These are phyloP conservation scores for Crypturellus tataupa DNA, from an alignment of 2,797 vertebrate genomes.

Conservation along the genomic window DNA sequence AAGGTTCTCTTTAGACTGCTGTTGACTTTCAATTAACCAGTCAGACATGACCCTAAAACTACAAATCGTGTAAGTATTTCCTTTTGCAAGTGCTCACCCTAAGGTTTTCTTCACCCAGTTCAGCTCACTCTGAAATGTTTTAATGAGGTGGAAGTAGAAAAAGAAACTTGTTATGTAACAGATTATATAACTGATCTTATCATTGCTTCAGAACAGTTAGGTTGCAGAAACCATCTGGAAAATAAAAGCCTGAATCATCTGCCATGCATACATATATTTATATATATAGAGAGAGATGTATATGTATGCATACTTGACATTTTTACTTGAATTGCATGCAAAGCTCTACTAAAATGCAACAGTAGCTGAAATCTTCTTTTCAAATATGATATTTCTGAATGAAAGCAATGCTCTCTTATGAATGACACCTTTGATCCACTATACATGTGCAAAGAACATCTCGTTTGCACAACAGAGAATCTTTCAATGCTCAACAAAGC, in stretches of 20 bases:
- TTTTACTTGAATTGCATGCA: neutral
- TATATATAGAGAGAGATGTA: neutral
- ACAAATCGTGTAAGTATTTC: neutral
- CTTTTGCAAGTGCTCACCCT: neutral
- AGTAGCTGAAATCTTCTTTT: constrained; percentile 42
- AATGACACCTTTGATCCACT: constrained; percentile 36
- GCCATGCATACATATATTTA: neutral
- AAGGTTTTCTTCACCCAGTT: neutral
- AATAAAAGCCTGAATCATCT: constrained; percentile 60
- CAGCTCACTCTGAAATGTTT: neutral
- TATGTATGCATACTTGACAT: neutral
- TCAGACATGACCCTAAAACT: neutral
- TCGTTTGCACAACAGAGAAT: neutral
- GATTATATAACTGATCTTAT: constrained; percentile 55
- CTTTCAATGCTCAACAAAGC: neutral
- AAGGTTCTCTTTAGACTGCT: neutral
- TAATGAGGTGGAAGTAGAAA: neutral
- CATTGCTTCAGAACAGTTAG: neutral
- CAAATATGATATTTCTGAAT: constrained; percentile 40
- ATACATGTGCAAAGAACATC: neutral
- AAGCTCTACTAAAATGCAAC: constrained; percentile 11
- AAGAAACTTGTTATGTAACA: constrained; percentile 28
- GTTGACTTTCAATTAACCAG: neutral
- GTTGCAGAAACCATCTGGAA: constrained; percentile 39
- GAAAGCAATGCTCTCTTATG: neutral